Conservation (phyloP, 2,888 invertebrate species). For the Acleris literana region DNA sequence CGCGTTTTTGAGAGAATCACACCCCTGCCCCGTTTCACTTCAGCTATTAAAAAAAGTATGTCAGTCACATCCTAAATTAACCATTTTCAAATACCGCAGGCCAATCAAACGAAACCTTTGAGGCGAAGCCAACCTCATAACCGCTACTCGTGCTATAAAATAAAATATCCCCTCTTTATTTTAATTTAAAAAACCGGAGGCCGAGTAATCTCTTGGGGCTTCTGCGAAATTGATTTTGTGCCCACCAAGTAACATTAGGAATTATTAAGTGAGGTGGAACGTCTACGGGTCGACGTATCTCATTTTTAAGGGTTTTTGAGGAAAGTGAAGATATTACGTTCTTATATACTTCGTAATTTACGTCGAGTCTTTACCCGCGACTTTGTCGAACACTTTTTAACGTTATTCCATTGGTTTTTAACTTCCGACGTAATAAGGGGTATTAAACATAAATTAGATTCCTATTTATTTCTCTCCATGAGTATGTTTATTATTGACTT, state of each 20-base stretch:
- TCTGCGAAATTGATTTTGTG: conserved; percentile 30
- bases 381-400: too few species aligned
- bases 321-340: neutral
- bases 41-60: too few species aligned
- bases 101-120: conserved; percentile 27
- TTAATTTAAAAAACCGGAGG: conserved; percentile 34
- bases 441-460: too few species aligned
- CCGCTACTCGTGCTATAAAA: conserved; percentile 28
- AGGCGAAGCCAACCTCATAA: conserved; percentile 14
- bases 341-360: too few species aligned
- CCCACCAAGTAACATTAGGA: conserved; percentile 13
- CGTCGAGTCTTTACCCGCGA: too few species aligned
- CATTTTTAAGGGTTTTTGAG: neutral
- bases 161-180: conserved; percentile 32
- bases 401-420: too few species aligned
- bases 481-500: too few species aligned
- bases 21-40: too few species aligned
- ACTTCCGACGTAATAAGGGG: too few species aligned
- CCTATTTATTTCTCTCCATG: too few species aligned
- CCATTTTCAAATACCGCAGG: conserved; percentile 15
- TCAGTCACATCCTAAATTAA: conserved; percentile 1
- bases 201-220: conserved; percentile 20
- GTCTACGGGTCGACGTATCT: neutral
- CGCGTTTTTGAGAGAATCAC: too few species aligned
- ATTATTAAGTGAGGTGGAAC: conserved; percentile 21